Evolutionary conservation across 2,113 vertebrate species (phyloP).

Genomic region (Brachypodius melanocephalos): DNA sequence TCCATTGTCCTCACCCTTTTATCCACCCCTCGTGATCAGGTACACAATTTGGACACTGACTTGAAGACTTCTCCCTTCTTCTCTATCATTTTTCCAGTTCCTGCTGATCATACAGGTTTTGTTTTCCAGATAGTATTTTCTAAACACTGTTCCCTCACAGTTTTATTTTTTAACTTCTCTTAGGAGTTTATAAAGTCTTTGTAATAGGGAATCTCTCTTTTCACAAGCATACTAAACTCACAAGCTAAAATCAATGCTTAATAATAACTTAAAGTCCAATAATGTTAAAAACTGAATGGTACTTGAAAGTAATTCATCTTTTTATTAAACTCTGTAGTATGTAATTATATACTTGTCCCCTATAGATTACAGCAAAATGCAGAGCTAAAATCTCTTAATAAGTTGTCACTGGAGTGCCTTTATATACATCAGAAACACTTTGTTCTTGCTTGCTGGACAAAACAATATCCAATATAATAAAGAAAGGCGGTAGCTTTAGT

Average conservation of each 20-base stretch:
- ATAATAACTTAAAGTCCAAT: slow-evolving; percentile 10
- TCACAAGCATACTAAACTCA: not conserved
- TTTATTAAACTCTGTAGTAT: slow-evolving; percentile 5
- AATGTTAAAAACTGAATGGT: not conserved
- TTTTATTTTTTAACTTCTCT: not conserved
- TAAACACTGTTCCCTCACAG: not conserved
- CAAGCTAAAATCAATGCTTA: not conserved
- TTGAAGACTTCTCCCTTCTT: not conserved
- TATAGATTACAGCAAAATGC: not conserved
- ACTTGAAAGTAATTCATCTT: not conserved
- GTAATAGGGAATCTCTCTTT: not conserved
- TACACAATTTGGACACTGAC: not conserved
- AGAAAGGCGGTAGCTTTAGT: not conserved
- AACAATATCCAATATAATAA: not conserved
- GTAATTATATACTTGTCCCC: not conserved
- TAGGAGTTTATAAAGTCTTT: not conserved
- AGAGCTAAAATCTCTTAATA: not conserved
- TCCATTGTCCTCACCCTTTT: not conserved
- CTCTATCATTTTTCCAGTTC: not conserved
- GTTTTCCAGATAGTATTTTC: not conserved
- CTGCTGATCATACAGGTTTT: not conserved
- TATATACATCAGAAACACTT: not conserved
- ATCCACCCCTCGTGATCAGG: not conserved
- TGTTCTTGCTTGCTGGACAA: not conserved
- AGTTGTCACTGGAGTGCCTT: not conserved